These are phyloP conservation scores for Acanthis flammea DNA, from an alignment of 2,797 vertebrate genomes.

Conservation along the genomic window DNA sequence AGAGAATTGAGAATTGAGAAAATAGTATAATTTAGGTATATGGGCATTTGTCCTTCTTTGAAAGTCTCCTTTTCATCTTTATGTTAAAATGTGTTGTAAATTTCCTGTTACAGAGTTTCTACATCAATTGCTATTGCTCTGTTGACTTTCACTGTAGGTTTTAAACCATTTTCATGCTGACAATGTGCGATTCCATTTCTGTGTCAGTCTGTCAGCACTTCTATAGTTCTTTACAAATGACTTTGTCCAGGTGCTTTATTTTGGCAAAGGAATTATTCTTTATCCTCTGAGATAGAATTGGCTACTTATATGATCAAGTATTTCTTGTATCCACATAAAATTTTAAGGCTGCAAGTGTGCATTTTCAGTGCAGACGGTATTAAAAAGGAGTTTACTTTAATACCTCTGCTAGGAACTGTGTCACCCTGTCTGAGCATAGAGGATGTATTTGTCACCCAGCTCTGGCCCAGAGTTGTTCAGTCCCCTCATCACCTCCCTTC, in stretches of 20 bases:
- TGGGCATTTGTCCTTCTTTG: not conserved
- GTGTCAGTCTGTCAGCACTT: not conserved
- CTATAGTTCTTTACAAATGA: not conserved
- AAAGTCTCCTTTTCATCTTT: not conserved
- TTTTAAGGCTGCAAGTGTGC: not conserved
- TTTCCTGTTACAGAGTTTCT: not conserved
- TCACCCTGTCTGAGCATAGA: not conserved
- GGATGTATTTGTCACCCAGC: not conserved
- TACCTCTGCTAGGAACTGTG: not conserved
- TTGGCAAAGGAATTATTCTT: not conserved
- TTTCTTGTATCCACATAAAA: not conserved
- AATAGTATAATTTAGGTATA: not conserved
- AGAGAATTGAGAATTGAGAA: not conserved
- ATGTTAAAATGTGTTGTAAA: not conserved
- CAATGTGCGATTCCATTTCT: not conserved
- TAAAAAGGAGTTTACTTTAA: not conserved
- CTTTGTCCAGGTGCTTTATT: not conserved
- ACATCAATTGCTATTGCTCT: not conserved
- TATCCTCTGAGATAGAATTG: not conserved
- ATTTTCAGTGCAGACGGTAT: not conserved
- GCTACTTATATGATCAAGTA: not conserved
- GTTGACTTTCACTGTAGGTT: not conserved
- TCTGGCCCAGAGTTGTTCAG: not conserved
- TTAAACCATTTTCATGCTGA: not conserved
- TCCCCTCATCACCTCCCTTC: not conserved